Evolutionary conservation across 2,113 vertebrate genomes (phyloP).

Genomic region (Corynorhinus townsendii): DNA sequence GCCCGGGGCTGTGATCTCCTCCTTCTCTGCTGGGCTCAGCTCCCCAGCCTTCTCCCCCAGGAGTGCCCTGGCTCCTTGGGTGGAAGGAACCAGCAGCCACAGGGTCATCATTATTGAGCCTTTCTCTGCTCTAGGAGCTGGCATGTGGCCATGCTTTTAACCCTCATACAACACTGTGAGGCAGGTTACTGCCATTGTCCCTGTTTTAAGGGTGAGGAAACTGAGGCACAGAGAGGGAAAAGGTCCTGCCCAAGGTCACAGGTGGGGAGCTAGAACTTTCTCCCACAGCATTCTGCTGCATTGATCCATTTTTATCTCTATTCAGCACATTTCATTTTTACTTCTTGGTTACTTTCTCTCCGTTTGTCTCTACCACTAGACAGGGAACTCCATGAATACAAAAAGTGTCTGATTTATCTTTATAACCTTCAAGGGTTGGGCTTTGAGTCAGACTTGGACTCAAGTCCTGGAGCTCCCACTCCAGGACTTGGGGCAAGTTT

Average conservation of each 20-base stretch:
- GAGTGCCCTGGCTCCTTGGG: not conserved
- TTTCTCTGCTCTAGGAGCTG: not conserved
- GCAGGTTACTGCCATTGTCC: not conserved
- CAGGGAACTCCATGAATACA: not conserved
- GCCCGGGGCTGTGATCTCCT: accelerated
- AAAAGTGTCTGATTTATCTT: not conserved
- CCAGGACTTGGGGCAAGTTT: not conserved
- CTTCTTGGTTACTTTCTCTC: not conserved
- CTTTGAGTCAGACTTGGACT: not conserved
- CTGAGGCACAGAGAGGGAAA: not conserved
- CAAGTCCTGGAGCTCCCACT: not conserved
- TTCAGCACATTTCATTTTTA: not conserved
- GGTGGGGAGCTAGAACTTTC: not conserved
- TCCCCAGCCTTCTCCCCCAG: not conserved
- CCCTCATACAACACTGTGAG: not conserved
- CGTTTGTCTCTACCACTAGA: not conserved
- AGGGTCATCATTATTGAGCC: accelerated
- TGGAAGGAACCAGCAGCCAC: not conserved
- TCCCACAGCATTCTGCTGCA: not conserved
- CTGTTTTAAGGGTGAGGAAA: not conserved
- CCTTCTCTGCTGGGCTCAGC: no score
- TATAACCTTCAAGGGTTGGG: not conserved
- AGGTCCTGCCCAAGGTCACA: not conserved
- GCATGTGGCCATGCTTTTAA: not conserved
- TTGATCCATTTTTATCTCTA: not conserved